Percentiles rank a stretch among this genome's conserved stretches.
Evolutionary conservation across 1,140 invertebrate species (phyloP).

Genomic region (Nymphalis io): DNA sequence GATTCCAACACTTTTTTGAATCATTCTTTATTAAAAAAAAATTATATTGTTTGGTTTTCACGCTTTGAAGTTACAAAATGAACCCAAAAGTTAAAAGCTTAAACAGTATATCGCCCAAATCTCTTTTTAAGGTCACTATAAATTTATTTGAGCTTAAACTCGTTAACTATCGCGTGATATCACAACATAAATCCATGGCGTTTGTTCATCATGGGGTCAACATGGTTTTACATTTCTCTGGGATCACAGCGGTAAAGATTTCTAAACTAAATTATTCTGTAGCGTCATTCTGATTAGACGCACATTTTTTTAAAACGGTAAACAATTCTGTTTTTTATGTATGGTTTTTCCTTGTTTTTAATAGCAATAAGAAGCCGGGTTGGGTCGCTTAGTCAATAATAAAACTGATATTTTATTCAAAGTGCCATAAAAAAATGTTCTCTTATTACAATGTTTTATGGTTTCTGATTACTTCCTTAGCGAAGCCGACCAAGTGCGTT

Average conservation of each 20-base stretch:
- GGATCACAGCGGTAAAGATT: background rate
- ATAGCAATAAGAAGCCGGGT: background rate
- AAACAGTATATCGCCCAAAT: constrained; percentile 21
- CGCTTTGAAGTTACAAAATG: too few relatives aligned
- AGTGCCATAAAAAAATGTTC: background rate
- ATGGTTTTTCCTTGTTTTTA: background rate
- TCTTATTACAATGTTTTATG: constrained; percentile 1
- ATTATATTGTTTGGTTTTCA: too few relatives aligned
- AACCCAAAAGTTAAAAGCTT: constrained; percentile 3
- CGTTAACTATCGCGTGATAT: constrained; percentile 35
- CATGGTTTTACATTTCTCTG: constrained; percentile 6
- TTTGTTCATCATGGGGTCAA: constrained; percentile 20
- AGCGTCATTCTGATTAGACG: too few relatives aligned
- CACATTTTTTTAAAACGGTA: too few relatives aligned
- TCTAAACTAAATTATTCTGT: too few relatives aligned
- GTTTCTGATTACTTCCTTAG: background rate
- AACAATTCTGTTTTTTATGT: too few relatives aligned
- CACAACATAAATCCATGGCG: constrained; percentile 29
- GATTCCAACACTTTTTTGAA: too few relatives aligned
- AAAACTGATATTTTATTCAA: constrained; percentile 4
- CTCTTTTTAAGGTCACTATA: constrained; percentile 23
- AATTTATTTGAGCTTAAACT: constrained; percentile 26
- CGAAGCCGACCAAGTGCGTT: background rate
- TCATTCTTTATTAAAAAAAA: too few relatives aligned
- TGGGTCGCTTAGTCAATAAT: background rate